phyloP scores from a whole-genome alignment of 2,113 vertebrate genomes.

The Seriola quinqueradiata region DNA sequence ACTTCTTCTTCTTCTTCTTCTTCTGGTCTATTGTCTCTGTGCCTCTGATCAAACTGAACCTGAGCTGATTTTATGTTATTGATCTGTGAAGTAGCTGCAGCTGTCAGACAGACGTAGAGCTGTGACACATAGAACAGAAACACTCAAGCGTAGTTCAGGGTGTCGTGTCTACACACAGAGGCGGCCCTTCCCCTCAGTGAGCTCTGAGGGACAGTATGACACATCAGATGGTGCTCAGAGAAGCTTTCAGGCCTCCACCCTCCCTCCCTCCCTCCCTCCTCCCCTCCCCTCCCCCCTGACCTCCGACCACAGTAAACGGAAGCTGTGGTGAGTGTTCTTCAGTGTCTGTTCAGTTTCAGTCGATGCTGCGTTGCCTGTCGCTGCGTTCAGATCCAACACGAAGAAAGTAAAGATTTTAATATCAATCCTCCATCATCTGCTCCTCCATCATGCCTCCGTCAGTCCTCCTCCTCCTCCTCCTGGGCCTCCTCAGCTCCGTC shows the following conservation, averaged over 20 bases:
- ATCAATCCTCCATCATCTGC: neutral
- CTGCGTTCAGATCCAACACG: neutral
- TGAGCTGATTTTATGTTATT: no score
- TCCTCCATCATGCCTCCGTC: constrained; percentile 43
- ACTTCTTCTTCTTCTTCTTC: neutral
- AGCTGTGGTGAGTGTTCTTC: constrained; percentile 19
- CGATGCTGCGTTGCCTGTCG: neutral
- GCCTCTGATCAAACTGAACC: no score
- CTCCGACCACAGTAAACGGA: constrained; percentile 18
- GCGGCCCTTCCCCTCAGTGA: no score
- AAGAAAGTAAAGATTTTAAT: neutral
- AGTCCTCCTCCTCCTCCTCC: constrained; percentile 7
- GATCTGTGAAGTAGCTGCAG: no score
- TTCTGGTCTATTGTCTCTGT: no score
- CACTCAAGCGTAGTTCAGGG: no score
- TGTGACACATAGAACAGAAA: no score
- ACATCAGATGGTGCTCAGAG: neutral
- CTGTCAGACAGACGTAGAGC: no score
- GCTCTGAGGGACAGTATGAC: no score
- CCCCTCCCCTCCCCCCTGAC: neutral
- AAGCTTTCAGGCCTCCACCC: neutral
- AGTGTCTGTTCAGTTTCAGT: neutral
- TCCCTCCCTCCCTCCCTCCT: neutral
- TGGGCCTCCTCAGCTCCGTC: constrained; percentile 16
- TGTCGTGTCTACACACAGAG: no score